Evolutionary conservation across 2,797 vertebrate genomes (phyloP), one percentile per base, ranked within the genome.

Genomic region (Typhlichthys subterraneus): DNA sequence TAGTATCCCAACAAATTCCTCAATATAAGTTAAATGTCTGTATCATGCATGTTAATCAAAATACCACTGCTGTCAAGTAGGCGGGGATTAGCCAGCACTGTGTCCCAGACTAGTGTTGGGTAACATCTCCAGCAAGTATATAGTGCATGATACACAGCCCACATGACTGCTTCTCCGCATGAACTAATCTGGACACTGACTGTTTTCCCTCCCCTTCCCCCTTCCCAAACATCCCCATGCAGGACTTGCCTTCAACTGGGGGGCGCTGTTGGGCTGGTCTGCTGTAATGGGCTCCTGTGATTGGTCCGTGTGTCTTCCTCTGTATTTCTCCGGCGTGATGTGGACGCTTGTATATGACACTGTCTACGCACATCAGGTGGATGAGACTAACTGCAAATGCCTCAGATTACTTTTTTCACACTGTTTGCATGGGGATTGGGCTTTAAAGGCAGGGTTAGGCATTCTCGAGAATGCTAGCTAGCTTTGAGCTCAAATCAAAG

Each of bases 201-300:
- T 19, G 17, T 19, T 19, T 19, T 19, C 17, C 17, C 1, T 19
- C 17, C 17, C 17, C 17, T 19, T 2, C 17, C 17, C 17, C 17
- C 17, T 19, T 19, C 17, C 17, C 17, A 19, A 0, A 48, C 53
- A 1, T 19, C 33, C 59, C 23, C 51, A 1, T 57, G 58, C 11
- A 99, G 98, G 97, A 8, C 80, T 99, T 50, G 93, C 96, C 1
- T 96, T 99, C 82, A 99, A 99, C 17, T 99, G 97, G 97, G 97
- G 96, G 65, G 93, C 96, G 1, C 89, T 99, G 66, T 94, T 99
- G 4, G 97, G 97, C 62, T 99, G 97, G 97, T 89, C 96, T 3
- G 97, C 98, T 6, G 46, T 99, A 62, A 93, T 45, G 70, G 96
- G 96, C 13, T 94, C 91, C 0, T 98, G 97, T 75, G 95, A 97